Evolutionary conservation across 2,888 invertebrate genomes (phyloP).

Genomic region (Nemapogon koenigi): DNA sequence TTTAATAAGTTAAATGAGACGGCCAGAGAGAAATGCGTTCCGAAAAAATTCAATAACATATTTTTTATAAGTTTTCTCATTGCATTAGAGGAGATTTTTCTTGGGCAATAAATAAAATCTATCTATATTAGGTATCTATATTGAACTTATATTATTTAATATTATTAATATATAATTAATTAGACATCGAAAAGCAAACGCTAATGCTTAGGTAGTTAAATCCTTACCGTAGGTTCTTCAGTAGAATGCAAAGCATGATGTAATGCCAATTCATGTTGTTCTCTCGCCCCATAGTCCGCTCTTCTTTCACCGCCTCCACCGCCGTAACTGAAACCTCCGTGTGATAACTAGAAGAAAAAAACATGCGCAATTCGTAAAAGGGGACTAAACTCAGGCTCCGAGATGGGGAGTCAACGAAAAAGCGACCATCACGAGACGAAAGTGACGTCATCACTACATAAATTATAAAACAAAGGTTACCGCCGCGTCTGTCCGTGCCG

Average conservation of each 20-base stretch:
- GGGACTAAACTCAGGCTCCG: too few species aligned
- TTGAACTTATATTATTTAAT: background rate
- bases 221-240: conserved; percentile 63
- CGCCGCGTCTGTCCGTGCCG: too few species aligned
- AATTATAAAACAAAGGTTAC: too few species aligned
- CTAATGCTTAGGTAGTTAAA: too few species aligned
- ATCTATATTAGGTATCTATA: background rate
- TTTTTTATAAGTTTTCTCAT: too few species aligned
- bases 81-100: too few species aligned
- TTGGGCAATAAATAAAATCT: background rate
- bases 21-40: too few species aligned
- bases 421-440: too few species aligned
- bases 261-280: conserved; percentile 76
- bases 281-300: conserved; percentile 66
- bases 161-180: background rate
- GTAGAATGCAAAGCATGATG: conserved; percentile 84
- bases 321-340: conserved; percentile 67
- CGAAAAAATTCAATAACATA: too few species aligned
- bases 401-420: too few species aligned
- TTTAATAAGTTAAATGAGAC: background rate
- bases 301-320: conserved; percentile 64
- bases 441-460: too few species aligned
- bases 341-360: conserved; percentile 52
- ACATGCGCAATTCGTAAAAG: background rate
- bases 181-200: background rate